Evolutionary conservation across 1,140 invertebrate genomes (phyloP).

Genomic region (Bombus haemorrhoidalis): DNA sequence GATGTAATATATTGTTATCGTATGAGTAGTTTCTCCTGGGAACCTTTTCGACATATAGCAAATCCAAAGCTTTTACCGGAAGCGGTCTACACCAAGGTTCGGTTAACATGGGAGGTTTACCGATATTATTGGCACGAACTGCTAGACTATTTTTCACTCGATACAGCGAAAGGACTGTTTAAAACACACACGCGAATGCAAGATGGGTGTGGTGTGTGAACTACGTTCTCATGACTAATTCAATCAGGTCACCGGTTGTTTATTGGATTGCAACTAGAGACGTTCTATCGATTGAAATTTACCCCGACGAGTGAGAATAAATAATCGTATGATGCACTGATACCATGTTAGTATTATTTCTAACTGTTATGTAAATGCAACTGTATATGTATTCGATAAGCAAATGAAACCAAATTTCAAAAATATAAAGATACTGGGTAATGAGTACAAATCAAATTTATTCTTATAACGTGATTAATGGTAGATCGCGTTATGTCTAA

Average conservation of each 20-base stretch:
- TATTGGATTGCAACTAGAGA: constrained; percentile 16
- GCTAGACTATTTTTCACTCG: not conserved
- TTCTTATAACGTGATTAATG: not conserved
- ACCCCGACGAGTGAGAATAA: not conserved
- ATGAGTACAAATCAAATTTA: not conserved
- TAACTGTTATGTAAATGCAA: not conserved
- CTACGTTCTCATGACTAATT: constrained; percentile 31
- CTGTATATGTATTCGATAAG: not conserved
- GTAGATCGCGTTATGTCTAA: not conserved
- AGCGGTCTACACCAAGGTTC: not conserved
- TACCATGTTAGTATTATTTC: not conserved
- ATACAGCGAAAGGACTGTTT: not conserved
- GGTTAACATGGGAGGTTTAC: not conserved
- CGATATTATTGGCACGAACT: not conserved
- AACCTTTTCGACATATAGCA: too few relatives aligned
- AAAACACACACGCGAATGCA: not conserved
- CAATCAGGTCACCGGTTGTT: constrained; percentile 31
- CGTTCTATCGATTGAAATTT: constrained; percentile 17
- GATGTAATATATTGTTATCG: too few relatives aligned
- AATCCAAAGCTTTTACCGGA: not conserved
- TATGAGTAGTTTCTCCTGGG: too few relatives aligned
- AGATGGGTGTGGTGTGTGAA: constrained; percentile 8
- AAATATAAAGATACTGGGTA: not conserved
- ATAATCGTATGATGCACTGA: not conserved
- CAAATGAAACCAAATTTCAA: not conserved